Base-by-base conservation (phyloP, 2,113 vertebrate genomes). In the Gobiocypris rarus region DNA sequence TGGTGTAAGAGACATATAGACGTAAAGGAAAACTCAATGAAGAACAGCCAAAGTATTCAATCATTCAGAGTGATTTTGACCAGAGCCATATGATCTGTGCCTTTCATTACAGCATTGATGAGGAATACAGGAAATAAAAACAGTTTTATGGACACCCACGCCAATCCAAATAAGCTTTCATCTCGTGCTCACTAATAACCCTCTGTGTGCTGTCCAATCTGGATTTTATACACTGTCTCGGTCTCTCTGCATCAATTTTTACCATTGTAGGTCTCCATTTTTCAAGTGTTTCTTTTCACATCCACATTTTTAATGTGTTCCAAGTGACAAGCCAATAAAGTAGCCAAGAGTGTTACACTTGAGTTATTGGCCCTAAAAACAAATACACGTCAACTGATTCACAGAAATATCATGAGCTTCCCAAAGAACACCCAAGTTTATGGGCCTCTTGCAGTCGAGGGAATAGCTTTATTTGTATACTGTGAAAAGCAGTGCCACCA, bases 271-370 rank as follows among this genome's bases (percentile, higher is more conserved):
- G 89, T 74, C 73, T 88, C 76, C 83, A 76, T 84, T 83, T 88
- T 61, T 84, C 31, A 50, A 75, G 41, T 45, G 54, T 85, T 85
- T 58, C 63, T 79, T 79, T 83, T 63, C 74, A 83, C 58, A 61
- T 59, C 83, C 85, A 82, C 86, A 78, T 74, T 67, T 88, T 91
- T 93, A 91, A 93, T 89, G 85, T 45, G 90, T 92, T 91, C 90
- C 89, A 91, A 94, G 90, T 84, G 91, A 93, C 90, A 92, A 17
- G 15, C 77, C 81, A 77, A 89, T 88, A 89, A 92, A 93, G 88
- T 91, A 90, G 91, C 89, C 89, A 89, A 87, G 91, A 91, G 87
- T 88, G 89, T 92, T 87, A 87, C 85, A 89, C 83, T 82, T 84
- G 7, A 56, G 89, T 93, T 92, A 91, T 84, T 89, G 89, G 91